phyloP scores from a whole-genome alignment of 2,113 vertebrate species.

The Phaethornis superciliosus region DNA sequence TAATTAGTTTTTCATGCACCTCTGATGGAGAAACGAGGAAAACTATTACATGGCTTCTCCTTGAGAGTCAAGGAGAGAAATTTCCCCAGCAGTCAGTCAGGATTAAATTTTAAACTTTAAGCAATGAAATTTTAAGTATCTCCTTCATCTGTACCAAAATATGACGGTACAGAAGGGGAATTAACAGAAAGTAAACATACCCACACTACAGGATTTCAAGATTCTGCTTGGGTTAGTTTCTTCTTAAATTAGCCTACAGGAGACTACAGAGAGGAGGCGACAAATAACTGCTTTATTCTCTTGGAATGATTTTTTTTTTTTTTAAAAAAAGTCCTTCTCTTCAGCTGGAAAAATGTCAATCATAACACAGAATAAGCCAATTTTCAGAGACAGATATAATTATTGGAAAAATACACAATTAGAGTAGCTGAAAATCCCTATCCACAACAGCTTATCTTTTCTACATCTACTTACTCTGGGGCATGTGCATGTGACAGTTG shows the following conservation, averaged over 20 bases:
- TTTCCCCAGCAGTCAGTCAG: background rate
- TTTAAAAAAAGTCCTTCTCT: background rate
- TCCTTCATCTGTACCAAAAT: background rate
- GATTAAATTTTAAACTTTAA: background rate
- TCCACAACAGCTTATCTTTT: background rate
- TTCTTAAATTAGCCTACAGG: background rate
- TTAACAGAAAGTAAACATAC: background rate
- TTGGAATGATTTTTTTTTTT: background rate
- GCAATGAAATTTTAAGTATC: background rate
- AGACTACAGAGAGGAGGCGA: background rate
- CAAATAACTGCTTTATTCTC: background rate
- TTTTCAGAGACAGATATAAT: background rate
- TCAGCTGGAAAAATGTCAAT: background rate
- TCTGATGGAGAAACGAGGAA: background rate
- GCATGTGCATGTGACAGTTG: background rate
- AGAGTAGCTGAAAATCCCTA: background rate
- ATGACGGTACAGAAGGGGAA: background rate
- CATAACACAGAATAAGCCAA: accelerated
- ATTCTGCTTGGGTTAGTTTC: background rate
- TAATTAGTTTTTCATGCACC: background rate
- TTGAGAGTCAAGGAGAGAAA: background rate
- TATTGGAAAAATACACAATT: background rate
- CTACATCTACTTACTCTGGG: background rate
- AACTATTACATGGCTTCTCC: background rate
- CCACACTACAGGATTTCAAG: background rate